phyloP scores from a whole-genome alignment of 2,888 invertebrate genomes.

The Agriopis leucophaearia region DNA sequence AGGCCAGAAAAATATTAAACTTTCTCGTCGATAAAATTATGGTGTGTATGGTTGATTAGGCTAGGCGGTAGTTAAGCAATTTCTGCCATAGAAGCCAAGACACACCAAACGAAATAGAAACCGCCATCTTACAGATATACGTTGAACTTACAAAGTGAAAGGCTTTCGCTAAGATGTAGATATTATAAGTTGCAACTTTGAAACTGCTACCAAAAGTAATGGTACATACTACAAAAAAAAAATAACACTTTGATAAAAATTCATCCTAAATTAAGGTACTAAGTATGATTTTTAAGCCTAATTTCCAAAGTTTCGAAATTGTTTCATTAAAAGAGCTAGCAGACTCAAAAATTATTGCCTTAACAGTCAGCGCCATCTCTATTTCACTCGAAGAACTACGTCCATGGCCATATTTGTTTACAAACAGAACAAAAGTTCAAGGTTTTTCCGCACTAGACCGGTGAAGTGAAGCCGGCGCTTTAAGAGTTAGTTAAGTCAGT shows the following conservation, averaged over 20 bases:
- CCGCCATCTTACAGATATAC: slow-evolving; percentile 11
- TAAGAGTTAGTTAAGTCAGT: slow-evolving; percentile 49
- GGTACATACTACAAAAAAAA: too few relatives aligned
- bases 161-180: slow-evolving; percentile 13
- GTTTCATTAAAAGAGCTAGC: too few relatives aligned
- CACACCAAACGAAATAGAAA: not conserved
- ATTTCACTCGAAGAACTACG: slow-evolving; percentile 50
- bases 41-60: too few relatives aligned
- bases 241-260: too few relatives aligned
- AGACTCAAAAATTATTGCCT: not conserved
- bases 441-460: slow-evolving; percentile 51
- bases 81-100: too few relatives aligned
- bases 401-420: slow-evolving; percentile 76
- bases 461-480: slow-evolving; percentile 29
- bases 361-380: slow-evolving; percentile 65
- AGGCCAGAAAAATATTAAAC: too few relatives aligned
- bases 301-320: too few relatives aligned
- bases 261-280: too few relatives aligned
- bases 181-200: not conserved
- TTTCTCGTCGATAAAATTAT: too few relatives aligned
- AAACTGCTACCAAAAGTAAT: too few relatives aligned
- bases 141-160: slow-evolving; percentile 21
- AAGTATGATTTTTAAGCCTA: too few relatives aligned
- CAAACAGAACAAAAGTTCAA: slow-evolving; percentile 65
- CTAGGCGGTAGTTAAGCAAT: too few relatives aligned